Base-by-base conservation (phyloP, 2,888 invertebrate species). In the Meganola albula region DNA sequence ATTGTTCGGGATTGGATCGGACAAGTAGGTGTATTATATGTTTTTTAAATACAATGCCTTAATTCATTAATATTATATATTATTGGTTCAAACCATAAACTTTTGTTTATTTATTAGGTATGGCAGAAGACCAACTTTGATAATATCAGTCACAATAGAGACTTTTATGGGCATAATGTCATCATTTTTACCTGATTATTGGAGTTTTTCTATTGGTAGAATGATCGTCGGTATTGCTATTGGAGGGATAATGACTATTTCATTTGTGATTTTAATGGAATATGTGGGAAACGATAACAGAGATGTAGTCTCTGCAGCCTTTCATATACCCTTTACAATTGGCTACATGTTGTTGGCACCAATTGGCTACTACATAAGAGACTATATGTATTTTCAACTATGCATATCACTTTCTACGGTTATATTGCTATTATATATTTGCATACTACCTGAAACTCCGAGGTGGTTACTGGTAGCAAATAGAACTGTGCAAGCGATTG, bases 371-470 rank as follows among this genome's bases (percentile, higher is more conserved):
- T 83, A 76, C 21, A 84, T 91, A 27, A 87, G 91, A 25, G 88
- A 90, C 42, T 92, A 91, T 88, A 82, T 85, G 23, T 79, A 87
- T 59, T 88, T 90, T 31, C 91, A 92, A 64, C 71, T 92, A 27
- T 80, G 86, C 4, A 87, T 91, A 50, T 90, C 91, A 0, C 54
- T 89, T 4, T 77, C 83, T 0, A 87, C 84, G 21, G 54, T 87
- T 10, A 47, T 92, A 27, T 73, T 92, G 25, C 74, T 92, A 13
- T 65, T 85, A 1, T 92, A 92, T 51, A 90, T 90, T 57, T 92
- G 91, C 85, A 50, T 92, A 22, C 72, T 94, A 24, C 93, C 93
- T 3, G 94, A 94, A 77, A 91, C 93, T 1, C 93, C 94, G 0
- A 87, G 93, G 49, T 94, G 94, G 93, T 78, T 94, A 10, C 73